Conservation (phyloP, 2,113 vertebrate genomes). For the Lasiurus borealis region DNA sequence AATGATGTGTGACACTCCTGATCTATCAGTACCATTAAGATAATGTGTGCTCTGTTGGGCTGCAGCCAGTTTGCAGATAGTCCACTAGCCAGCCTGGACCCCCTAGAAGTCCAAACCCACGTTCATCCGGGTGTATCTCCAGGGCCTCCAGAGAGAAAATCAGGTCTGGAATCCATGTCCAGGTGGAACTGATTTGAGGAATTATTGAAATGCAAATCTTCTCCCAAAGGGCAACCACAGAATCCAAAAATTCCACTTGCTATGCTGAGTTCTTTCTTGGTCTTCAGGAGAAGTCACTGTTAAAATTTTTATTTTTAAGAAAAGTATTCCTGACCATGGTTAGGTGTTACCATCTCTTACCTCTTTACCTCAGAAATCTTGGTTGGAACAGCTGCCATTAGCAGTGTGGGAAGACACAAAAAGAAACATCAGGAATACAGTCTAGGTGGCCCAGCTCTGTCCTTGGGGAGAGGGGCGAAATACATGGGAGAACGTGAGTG, state of each 20-base stretch:
- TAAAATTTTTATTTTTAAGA: background rate
- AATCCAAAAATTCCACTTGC: background rate
- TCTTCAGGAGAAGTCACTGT: background rate
- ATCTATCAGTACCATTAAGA: constrained; percentile 74
- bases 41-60: constrained; percentile 46
- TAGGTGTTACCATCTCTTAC: background rate
- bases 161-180: background rate
- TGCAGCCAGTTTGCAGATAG: constrained; percentile 43
- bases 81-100: constrained; percentile 28
- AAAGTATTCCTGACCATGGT: background rate
- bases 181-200: background rate
- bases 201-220: background rate
- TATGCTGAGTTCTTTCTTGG: background rate
- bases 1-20: constrained; percentile 73
- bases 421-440: background rate
- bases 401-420: background rate
- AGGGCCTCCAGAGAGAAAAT: background rate
- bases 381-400: background rate
- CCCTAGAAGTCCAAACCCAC: background rate
- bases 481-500: background rate
- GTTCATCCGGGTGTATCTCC: background rate
- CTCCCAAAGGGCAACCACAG: background rate
- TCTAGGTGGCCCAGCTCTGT: background rate
- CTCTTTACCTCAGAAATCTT: background rate
- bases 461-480: accelerated